Evolutionary conservation across 2,888 invertebrate species (phyloP).

Genomic region (Acanthoscelides obtectus): DNA sequence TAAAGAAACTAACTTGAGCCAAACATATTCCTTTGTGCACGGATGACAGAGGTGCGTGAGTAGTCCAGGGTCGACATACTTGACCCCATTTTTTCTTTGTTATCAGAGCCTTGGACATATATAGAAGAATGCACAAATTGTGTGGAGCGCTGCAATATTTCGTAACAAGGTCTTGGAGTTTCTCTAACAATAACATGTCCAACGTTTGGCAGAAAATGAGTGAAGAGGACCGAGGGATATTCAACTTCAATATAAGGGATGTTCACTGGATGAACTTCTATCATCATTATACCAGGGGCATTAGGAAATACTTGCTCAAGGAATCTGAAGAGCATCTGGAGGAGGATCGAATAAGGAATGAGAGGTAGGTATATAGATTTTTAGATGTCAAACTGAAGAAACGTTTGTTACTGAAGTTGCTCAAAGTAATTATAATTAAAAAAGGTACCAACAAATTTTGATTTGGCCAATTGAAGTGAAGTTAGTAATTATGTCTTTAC

Average conservation of each 20-base stretch:
- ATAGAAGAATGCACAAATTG: slow-evolving; percentile 76
- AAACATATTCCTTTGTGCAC: too few relatives aligned
- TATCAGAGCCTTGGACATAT: slow-evolving; percentile 45
- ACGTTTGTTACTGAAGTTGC: too few relatives aligned
- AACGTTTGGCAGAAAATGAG: slow-evolving; percentile 55
- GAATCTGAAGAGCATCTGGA: slow-evolving; percentile 64
- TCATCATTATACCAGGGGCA: slow-evolving; percentile 65
- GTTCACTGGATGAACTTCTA: slow-evolving; percentile 72
- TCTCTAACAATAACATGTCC: slow-evolving; percentile 60
- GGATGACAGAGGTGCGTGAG: too few relatives aligned
- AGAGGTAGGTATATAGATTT: slow-evolving; percentile 20
- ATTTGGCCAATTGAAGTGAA: too few relatives aligned
- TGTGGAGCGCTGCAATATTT: slow-evolving; percentile 71
- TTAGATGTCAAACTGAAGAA: too few relatives aligned
- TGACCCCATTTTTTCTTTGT: too few relatives aligned
- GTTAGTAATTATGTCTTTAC: too few relatives aligned
- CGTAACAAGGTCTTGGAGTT: slow-evolving; percentile 66
- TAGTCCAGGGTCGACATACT: too few relatives aligned
- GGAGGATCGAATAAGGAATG: slow-evolving; percentile 18
- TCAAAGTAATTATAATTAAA: too few relatives aligned
- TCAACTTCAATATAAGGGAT: slow-evolving; percentile 66
- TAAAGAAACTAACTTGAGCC: too few relatives aligned
- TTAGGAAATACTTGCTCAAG: slow-evolving; percentile 71
- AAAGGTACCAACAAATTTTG: too few relatives aligned
- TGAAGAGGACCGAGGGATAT: slow-evolving; percentile 53